Percentiles rank a stretch among this genome's conserved stretches.
Conservation (phyloP, 2,888 invertebrate species). For the Amorpha juglandis region DNA sequence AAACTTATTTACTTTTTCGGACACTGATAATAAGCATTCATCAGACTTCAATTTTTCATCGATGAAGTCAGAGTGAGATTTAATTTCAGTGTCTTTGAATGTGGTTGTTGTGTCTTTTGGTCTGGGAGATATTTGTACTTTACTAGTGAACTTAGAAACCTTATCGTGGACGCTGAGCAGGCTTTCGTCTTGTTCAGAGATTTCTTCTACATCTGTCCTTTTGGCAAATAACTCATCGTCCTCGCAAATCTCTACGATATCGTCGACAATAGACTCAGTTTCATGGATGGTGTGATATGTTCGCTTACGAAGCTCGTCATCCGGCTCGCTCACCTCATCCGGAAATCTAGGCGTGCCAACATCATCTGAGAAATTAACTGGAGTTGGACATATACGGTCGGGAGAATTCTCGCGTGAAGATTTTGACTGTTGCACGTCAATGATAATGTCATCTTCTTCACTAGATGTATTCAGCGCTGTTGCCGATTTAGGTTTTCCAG, state of each 20-base stretch:
- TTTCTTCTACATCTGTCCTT: conserved; percentile 59
- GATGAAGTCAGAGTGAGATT: conserved; percentile 79
- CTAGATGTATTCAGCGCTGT: conserved; percentile 80
- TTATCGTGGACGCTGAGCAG: conserved; percentile 84
- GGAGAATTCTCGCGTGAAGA: conserved; percentile 91
- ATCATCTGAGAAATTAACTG: conserved; percentile 84
- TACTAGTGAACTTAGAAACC: conserved; percentile 78
- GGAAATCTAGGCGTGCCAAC: conserved; percentile 88
- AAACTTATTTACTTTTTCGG: conserved; percentile 88
- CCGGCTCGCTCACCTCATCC: conserved; percentile 90
- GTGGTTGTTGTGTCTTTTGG: conserved; percentile 55
- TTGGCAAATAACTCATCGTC: conserved; percentile 77
- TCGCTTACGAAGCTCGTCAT: conserved; percentile 83
- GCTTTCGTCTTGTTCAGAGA: conserved; percentile 77
- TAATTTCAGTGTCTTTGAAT: conserved; percentile 65
- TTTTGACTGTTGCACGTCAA: conserved; percentile 88
- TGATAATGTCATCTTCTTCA: conserved; percentile 85
- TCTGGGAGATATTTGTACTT: conserved; percentile 62
- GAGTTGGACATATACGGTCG: conserved; percentile 88
- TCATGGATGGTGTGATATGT: conserved; percentile 80
- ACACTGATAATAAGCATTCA: conserved; percentile 87
- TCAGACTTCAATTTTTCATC: conserved; percentile 82
- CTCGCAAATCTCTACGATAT: conserved; percentile 81
- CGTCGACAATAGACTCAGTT: conserved; percentile 85
- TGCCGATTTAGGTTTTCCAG: conserved; percentile 75